These are phyloP conservation scores for Zoroaster sp. DNA, from an alignment of 53 echinoderm and acorn worm genomes.

Conservation along the genomic window DNA sequence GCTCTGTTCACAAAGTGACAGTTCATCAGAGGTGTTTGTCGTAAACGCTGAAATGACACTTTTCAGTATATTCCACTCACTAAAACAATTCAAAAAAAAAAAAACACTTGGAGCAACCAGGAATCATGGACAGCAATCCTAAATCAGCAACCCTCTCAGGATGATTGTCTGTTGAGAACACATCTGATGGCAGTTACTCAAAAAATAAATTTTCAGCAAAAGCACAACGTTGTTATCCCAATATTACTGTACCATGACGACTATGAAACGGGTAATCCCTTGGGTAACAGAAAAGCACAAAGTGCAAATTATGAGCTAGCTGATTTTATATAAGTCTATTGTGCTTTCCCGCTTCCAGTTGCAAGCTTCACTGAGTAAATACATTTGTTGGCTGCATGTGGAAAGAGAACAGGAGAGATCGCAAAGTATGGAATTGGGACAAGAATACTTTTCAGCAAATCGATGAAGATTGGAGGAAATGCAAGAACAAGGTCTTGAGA, in stretches of 20 bases:
- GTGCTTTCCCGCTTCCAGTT: slow-evolving; percentile 45
- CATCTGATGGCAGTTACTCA: slow-evolving; percentile 61
- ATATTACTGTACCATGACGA: slow-evolving; percentile 63
- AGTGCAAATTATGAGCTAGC: too few relatives aligned
- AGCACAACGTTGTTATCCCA: slow-evolving; percentile 16
- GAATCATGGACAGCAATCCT: slow-evolving; percentile 50
- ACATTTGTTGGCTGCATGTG: slow-evolving; percentile 58
- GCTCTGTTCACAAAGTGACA: slow-evolving; percentile 17
- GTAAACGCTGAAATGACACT: slow-evolving; percentile 15
- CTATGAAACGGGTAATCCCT: slow-evolving; percentile 64
- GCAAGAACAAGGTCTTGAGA: background rate
- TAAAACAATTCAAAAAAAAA: slow-evolving; percentile 35
- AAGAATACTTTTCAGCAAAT: background rate
- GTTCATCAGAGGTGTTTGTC: slow-evolving; percentile 44
- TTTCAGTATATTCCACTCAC: slow-evolving; percentile 52
- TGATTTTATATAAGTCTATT: too few relatives aligned
- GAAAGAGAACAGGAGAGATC: slow-evolving; percentile 17
- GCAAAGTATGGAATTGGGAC: slow-evolving; percentile 57
- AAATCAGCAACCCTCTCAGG: slow-evolving; percentile 7
- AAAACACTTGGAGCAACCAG: slow-evolving; percentile 54
- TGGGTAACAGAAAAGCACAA: slow-evolving; percentile 49
- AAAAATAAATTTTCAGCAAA: slow-evolving; percentile 14
- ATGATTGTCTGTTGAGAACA: slow-evolving; percentile 32
- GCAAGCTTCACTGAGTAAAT: slow-evolving; percentile 38
- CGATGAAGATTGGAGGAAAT: background rate